Conservation (phyloP, 2,888 invertebrate species). For the Sicus ferrugineus region DNA sequence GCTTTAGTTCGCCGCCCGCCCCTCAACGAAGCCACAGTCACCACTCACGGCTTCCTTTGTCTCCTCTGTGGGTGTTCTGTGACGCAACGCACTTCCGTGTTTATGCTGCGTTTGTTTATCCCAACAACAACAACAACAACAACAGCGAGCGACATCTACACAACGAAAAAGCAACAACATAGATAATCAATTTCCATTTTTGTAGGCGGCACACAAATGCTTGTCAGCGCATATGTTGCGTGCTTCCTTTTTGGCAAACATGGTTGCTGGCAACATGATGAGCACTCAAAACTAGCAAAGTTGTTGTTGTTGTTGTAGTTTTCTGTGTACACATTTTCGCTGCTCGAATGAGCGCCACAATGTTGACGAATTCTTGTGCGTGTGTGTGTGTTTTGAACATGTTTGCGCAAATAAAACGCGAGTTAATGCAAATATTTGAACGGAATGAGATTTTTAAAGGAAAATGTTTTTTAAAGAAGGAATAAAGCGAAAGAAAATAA, state of each 20-base stretch:
- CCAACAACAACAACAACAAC: slow-evolving; percentile 37
- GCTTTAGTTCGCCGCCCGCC: neutral
- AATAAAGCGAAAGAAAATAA: too few species aligned
- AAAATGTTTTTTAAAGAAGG: too few species aligned
- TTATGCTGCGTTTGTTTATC: neutral
- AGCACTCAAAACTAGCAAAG: too few species aligned
- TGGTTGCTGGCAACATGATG: too few species aligned
- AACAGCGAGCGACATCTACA: slow-evolving; percentile 23
- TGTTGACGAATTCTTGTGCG: too few species aligned
- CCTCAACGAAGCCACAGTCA: neutral
- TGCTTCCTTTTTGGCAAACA: neutral
- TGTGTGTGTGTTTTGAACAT: too few species aligned
- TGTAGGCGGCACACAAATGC: too few species aligned
- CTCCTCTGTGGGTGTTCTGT: neutral
- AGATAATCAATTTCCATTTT: neutral
- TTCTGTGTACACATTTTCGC: neutral
- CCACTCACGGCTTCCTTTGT: neutral
- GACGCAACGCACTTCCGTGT: slow-evolving; percentile 6
- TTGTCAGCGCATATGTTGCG: neutral
- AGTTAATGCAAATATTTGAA: too few species aligned
- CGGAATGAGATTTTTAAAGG: neutral
- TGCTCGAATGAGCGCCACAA: too few species aligned
- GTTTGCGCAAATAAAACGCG: too few species aligned
- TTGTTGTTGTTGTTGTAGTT: neutral
- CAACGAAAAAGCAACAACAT: neutral